Percentiles rank a stretch among this genome's conserved stretches.
These are phyloP conservation scores for Sinelater perroti DNA, from an alignment of 2,888 invertebrate species.

Conservation along the genomic window DNA sequence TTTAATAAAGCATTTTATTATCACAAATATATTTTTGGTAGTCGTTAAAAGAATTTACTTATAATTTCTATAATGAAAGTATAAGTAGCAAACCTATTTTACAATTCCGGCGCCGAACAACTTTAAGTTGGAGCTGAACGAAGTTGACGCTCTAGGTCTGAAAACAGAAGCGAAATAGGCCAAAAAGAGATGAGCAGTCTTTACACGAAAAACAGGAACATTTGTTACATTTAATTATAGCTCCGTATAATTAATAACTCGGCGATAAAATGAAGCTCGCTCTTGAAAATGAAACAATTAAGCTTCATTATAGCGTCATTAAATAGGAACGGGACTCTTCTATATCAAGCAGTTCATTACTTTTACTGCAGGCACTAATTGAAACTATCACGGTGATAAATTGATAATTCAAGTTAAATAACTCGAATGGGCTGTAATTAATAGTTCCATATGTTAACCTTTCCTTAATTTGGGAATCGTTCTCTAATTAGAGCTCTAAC, in stretches of 20 bases:
- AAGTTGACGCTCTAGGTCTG: neutral
- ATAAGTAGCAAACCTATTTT: too few relatives aligned
- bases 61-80: too few relatives aligned
- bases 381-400: constrained; percentile 32
- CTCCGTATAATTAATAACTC: constrained; percentile 44
- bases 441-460: constrained; percentile 22
- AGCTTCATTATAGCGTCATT: constrained; percentile 43
- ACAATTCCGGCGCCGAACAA: too few relatives aligned
- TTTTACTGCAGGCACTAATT: constrained; percentile 30
- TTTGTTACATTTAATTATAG: constrained; percentile 46
- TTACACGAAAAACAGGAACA: constrained; percentile 35
- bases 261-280: constrained; percentile 43
- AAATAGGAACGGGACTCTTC: constrained; percentile 39
- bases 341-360: constrained; percentile 31
- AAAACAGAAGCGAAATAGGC: constrained; percentile 3
- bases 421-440: constrained; percentile 33
- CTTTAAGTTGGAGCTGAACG: too few relatives aligned
- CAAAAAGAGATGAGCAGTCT: constrained; percentile 4
- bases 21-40: too few relatives aligned
- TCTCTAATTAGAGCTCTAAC: constrained; percentile 16
- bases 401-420: constrained; percentile 29
- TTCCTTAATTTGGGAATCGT: constrained; percentile 19
- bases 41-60: too few relatives aligned
- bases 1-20: too few relatives aligned
- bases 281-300: constrained; percentile 45